Evolutionary conservation across 2,113 vertebrate species (phyloP).

Genomic region (Sapajus apella): DNA sequence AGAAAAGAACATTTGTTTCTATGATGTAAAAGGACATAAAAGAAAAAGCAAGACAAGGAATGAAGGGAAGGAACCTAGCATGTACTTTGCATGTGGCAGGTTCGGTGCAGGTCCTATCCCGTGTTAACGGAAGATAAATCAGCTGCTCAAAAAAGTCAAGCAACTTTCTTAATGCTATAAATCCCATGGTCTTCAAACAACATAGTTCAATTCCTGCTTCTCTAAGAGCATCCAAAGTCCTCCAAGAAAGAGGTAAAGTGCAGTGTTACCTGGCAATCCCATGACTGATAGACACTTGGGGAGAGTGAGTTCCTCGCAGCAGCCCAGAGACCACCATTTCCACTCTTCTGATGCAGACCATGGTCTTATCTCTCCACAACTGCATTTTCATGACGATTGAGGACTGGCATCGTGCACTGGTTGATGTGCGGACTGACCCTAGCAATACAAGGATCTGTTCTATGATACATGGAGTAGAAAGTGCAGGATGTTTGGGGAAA

Average conservation of each 20-base stretch:
- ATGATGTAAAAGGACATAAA: not conserved
- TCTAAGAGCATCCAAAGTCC: not conserved
- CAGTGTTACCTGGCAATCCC: not conserved
- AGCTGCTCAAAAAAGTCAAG: not conserved
- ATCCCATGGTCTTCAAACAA: not conserved
- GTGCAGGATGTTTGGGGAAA: not conserved
- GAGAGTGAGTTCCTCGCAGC: not conserved
- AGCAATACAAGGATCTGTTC: not conserved
- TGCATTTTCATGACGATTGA: not conserved
- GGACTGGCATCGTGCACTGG: not conserved
- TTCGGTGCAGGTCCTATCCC: not conserved
- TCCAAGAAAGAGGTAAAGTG: not conserved
- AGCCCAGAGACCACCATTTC: not conserved
- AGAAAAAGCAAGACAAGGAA: not conserved
- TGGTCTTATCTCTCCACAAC: not conserved
- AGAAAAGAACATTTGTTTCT: not conserved
- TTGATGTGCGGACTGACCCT: not conserved
- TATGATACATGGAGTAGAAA: not conserved
- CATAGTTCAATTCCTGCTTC: not conserved
- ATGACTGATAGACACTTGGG: not conserved
- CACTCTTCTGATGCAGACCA: not conserved
- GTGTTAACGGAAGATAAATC: not conserved
- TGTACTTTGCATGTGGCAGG: not conserved
- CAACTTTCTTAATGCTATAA: not conserved
- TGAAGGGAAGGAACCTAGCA: not conserved